Evolutionary conservation across 2,797 vertebrate species (phyloP).

Genomic region (Botia almorhae): DNA sequence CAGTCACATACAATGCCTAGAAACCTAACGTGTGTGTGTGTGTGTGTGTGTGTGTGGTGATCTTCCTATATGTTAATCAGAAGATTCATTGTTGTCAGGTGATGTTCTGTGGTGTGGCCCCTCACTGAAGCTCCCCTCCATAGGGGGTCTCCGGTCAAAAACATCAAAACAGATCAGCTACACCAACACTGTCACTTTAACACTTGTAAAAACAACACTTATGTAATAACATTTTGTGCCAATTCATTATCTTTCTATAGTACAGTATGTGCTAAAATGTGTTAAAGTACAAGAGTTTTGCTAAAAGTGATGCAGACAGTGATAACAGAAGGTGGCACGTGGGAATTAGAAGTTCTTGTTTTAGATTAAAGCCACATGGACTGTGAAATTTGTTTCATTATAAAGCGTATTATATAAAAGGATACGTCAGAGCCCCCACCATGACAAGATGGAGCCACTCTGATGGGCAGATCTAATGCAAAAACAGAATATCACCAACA

Average conservation of each 20-base stretch:
- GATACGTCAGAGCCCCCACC: no score
- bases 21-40: no score
- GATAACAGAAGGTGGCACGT: background rate
- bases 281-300: background rate
- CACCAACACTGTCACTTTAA: constrained; percentile 16
- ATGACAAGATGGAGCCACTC: no score
- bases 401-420: background rate
- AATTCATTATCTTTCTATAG: background rate
- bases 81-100: constrained; percentile 38
- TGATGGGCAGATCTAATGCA: no score
- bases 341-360: background rate
- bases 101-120: constrained; percentile 27
- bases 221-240: no score
- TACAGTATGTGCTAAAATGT: background rate
- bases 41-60: constrained; percentile 31
- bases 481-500: no score
- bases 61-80: constrained; percentile 47
- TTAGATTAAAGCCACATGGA: background rate
- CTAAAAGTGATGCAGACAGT: background rate
- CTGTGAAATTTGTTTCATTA: background rate
- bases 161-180: constrained; percentile 31
- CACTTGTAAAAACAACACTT: background rate
- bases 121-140: constrained; percentile 34
- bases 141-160: constrained; percentile 46
- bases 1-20: no score